Conservation (phyloP, 1,140 invertebrate genomes). For the Danaus plexippus region DNA sequence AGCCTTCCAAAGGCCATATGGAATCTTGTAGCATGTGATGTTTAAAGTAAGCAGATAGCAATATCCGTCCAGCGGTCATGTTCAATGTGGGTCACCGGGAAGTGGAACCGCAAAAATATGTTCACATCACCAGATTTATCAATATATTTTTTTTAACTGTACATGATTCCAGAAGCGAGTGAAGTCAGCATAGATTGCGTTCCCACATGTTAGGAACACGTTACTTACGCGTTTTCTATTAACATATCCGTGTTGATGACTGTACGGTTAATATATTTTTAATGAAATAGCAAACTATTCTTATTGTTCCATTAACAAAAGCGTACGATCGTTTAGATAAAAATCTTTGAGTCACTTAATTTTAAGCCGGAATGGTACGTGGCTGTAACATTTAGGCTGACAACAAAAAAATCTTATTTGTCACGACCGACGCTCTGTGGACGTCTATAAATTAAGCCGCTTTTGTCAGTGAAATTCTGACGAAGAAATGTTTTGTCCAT, state of each 20-base stretch:
- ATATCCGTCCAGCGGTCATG: slow-evolving; percentile 46
- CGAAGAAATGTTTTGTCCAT: slow-evolving; percentile 11
- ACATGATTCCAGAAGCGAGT: too few relatives aligned
- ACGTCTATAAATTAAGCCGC: slow-evolving; percentile 6
- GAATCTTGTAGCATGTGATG: slow-evolving; percentile 33
- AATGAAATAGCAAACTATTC: too few relatives aligned
- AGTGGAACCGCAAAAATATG: slow-evolving; percentile 53
- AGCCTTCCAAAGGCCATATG: too few relatives aligned
- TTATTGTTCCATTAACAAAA: slow-evolving; percentile 5
- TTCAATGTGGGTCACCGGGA: slow-evolving; percentile 54
- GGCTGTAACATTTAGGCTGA: slow-evolving; percentile 12
- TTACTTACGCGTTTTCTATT: too few relatives aligned
- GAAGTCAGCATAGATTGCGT: too few relatives aligned
- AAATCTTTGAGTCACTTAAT: too few relatives aligned
- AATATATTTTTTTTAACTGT: background rate
- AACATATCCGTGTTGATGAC: too few relatives aligned
- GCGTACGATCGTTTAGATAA: background rate
- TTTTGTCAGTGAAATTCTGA: slow-evolving; percentile 20
- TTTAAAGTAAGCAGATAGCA: slow-evolving; percentile 42
- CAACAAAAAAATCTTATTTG: slow-evolving; percentile 27
- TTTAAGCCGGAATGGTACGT: too few relatives aligned
- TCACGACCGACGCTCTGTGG: slow-evolving; percentile 21
- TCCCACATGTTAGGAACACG: too few relatives aligned
- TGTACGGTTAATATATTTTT: too few relatives aligned
- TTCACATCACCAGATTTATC: slow-evolving; percentile 31